phyloP scores from a whole-genome alignment of 2,888 invertebrate genomes.

The Nephrocerus scutellatus region DNA sequence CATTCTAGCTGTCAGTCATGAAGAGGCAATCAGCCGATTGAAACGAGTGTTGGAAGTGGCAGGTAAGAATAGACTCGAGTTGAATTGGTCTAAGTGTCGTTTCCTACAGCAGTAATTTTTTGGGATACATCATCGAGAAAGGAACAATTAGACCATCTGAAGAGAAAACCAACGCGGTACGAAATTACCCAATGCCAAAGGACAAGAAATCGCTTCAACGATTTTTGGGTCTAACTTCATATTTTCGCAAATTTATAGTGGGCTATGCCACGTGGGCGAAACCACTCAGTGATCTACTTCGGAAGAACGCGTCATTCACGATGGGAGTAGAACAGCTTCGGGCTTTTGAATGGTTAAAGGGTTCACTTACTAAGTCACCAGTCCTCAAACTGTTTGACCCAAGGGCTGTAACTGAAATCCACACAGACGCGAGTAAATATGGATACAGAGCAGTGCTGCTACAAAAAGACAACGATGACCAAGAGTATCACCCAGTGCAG shows the following conservation, averaged over 20 bases:
- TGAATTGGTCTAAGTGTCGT: constrained; percentile 11
- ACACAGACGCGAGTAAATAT: constrained; percentile 20
- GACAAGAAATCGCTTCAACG: constrained; percentile 11
- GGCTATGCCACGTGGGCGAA: constrained; percentile 30
- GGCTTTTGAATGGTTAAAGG: constrained; percentile 16
- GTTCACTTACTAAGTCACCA: constrained; percentile 9
- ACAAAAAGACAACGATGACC: constrained; percentile 16
- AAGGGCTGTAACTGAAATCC: constrained; percentile 17
- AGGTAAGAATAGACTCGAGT: neutral
- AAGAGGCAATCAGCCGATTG: constrained; percentile 7
- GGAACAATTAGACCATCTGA: constrained; percentile 9
- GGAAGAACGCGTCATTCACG: constrained; percentile 15
- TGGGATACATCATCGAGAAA: constrained; percentile 7
- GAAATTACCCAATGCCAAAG: constrained; percentile 11
- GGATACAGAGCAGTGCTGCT: constrained; percentile 20
- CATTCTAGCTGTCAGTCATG: constrained; percentile 12
- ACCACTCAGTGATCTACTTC: constrained; percentile 30
- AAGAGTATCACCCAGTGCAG: constrained; percentile 13
- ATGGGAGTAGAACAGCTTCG: constrained; percentile 7
- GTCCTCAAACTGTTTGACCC: constrained; percentile 19
- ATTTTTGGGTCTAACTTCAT: constrained; percentile 17
- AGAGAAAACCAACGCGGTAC: constrained; percentile 14
- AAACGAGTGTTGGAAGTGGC: constrained; percentile 3
- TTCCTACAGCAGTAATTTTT: constrained; percentile 7
- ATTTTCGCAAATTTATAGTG: constrained; percentile 14